A percentile compares a stretch with the other conserved stretches of the same genome.
phyloP scores from a whole-genome alignment of 1,140 invertebrate species.

The Caerostris darwini region DNA sequence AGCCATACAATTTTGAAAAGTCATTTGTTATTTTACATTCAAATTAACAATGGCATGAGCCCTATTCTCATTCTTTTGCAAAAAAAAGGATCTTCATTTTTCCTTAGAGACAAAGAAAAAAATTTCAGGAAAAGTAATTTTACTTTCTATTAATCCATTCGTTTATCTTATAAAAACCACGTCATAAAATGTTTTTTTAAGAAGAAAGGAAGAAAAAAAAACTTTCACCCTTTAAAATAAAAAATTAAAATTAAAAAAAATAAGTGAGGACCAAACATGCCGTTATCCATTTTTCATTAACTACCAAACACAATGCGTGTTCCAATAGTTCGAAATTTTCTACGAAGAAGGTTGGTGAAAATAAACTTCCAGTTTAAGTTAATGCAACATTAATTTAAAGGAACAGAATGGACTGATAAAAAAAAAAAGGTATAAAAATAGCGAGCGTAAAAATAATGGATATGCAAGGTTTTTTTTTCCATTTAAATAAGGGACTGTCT shows the following conservation, averaged over 20 bases:
- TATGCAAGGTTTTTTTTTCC: background rate
- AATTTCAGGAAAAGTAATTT: background rate
- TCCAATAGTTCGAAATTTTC: constrained; percentile 52
- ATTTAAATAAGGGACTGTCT: background rate
- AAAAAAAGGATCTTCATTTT: no score
- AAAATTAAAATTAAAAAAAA: no score
- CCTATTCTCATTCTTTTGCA: no score
- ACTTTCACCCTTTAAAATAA: no score
- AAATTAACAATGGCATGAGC: no score
- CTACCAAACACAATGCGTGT: background rate
- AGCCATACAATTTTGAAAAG: no score
- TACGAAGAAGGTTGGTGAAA: constrained; percentile 21
- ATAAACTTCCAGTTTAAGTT: constrained; percentile 50
- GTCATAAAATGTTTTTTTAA: background rate
- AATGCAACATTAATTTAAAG: constrained; percentile 57
- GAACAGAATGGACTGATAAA: constrained; percentile 18
- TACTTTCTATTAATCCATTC: background rate
- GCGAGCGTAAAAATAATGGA: constrained; percentile 21
- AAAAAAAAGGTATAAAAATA: constrained; percentile 16
- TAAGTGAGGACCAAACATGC: background rate
- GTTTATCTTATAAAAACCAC: background rate
- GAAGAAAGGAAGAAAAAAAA: background rate
- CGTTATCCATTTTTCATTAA: constrained; percentile 53
- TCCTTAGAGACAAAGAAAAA: no score
- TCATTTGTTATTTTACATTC: no score